Conservation (phyloP, 2,888 invertebrate species). For the Clitarchus hookeri region DNA sequence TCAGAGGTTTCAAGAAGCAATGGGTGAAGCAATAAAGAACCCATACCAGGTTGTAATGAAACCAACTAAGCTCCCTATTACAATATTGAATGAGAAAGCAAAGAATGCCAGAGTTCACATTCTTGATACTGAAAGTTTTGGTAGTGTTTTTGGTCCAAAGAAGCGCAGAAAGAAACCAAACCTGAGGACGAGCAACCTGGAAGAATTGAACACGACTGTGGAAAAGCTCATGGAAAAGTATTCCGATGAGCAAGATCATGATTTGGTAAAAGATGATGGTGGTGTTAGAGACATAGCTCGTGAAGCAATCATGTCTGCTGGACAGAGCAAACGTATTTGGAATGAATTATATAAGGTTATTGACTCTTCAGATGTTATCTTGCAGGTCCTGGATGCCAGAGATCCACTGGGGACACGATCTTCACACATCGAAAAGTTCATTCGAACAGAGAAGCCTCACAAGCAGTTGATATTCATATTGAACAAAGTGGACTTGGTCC, state of each 20-base stretch:
- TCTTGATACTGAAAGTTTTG: conserved; percentile 93
- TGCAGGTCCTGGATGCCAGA: conserved; percentile 95
- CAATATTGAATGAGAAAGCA: conserved; percentile 88
- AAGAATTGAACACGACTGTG: conserved; percentile 74
- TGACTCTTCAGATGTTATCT: conserved; percentile 96
- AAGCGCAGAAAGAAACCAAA: conserved; percentile 90
- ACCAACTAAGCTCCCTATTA: conserved; percentile 89
- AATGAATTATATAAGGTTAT: conserved; percentile 98
- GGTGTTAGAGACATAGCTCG: conserved; percentile 80
- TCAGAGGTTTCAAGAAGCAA: conserved; percentile 91
- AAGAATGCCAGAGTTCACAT: conserved; percentile 92
- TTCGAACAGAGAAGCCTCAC: conserved; percentile 92
- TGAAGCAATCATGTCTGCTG: conserved; percentile 95
- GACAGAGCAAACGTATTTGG: conserved; percentile 97
- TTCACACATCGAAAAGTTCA: conserved; percentile 87
- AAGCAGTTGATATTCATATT: conserved; percentile 97
- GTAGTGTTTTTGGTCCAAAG: conserved; percentile 94
- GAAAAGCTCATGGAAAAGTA: conserved; percentile 76
- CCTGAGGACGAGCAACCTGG: conserved; percentile 72
- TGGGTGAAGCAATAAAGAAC: conserved; percentile 92
- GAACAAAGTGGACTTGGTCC: conserved; percentile 96
- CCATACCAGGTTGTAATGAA: conserved; percentile 98
- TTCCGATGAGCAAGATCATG: conserved; percentile 79
- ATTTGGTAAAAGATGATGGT: conserved; percentile 77
- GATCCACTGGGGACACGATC: conserved; percentile 97